These are phyloP conservation scores for Gorsachius magnificus DNA, from an alignment of 2,797 vertebrate species.

Conservation along the genomic window DNA sequence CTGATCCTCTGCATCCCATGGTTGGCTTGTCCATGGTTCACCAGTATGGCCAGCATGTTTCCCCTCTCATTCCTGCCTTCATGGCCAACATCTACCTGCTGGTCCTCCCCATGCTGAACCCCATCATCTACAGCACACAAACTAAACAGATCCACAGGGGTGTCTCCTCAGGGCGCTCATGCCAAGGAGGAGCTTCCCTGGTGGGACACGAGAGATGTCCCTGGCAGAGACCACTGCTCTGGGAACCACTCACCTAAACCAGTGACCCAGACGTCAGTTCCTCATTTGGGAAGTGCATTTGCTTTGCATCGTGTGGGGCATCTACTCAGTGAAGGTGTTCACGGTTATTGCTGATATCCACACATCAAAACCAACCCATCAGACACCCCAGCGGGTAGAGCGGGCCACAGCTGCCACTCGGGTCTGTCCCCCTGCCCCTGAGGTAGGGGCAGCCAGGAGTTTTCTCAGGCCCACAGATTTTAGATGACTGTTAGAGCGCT, in stretches of 20 bases:
- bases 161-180: not conserved
- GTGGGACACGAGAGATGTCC: not conserved
- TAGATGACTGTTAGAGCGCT: not conserved
- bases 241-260: not conserved
- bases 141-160: not conserved
- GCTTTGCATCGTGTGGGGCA: not conserved
- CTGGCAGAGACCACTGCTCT: not conserved
- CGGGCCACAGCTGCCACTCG: not conserved
- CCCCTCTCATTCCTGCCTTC: not conserved
- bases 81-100: not conserved
- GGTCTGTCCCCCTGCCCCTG: not conserved
- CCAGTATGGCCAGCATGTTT: not conserved
- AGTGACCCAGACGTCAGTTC: no score
- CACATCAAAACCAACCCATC: not conserved
- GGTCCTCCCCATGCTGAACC: conserved; percentile 67
- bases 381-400: not conserved
- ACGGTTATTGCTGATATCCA: not conserved
- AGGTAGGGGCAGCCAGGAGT: not conserved
- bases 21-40: conserved; percentile 23
- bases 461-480: not conserved
- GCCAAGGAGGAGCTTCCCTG: not conserved
- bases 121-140: conserved; percentile 67
- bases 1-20: not conserved
- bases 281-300: not conserved
- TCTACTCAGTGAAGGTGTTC: not conserved